A percentile compares a stretch with the other conserved stretches of the same genome.
These are phyloP conservation scores for Oreotrochilus melanogaster DNA, from an alignment of 2,113 vertebrate genomes.

Conservation along the genomic window DNA sequence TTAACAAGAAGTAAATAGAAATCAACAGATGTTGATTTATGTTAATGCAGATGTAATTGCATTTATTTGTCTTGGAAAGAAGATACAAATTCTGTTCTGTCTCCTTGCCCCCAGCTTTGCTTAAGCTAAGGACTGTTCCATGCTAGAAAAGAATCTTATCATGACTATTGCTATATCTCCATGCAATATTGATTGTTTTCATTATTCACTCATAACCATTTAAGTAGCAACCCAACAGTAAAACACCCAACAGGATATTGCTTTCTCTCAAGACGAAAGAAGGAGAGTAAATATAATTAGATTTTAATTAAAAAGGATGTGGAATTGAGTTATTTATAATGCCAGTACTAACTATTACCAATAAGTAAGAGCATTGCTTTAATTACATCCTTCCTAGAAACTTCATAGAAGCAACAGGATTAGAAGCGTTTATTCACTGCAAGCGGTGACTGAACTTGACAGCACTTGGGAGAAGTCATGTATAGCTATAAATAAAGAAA, in stretches of 20 bases:
- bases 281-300: slow-evolving; percentile 26
- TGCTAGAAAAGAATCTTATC: not conserved
- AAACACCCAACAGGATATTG: slow-evolving; percentile 5
- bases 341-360: not conserved
- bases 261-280: not conserved
- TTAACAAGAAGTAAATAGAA: not conserved
- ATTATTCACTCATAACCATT: not conserved
- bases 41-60: not conserved
- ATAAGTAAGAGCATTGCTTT: not conserved
- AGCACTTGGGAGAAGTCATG: not conserved
- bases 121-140: not conserved
- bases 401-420: not conserved
- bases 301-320: slow-evolving; percentile 13
- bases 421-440: not conserved
- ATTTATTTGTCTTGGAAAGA: not conserved
- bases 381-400: slow-evolving; percentile 16
- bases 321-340: not conserved
- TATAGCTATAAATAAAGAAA: not conserved
- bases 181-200: not conserved
- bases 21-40: not conserved
- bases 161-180: not conserved
- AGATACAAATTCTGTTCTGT: not conserved
- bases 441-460: not conserved
- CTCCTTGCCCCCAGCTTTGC: not conserved
- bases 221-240: not conserved